A percentile compares a stretch with the other conserved stretches of the same genome.
These are phyloP conservation scores for Diplosoma virens DNA, from an alignment of 23 tunicate species.

Conservation along the genomic window DNA sequence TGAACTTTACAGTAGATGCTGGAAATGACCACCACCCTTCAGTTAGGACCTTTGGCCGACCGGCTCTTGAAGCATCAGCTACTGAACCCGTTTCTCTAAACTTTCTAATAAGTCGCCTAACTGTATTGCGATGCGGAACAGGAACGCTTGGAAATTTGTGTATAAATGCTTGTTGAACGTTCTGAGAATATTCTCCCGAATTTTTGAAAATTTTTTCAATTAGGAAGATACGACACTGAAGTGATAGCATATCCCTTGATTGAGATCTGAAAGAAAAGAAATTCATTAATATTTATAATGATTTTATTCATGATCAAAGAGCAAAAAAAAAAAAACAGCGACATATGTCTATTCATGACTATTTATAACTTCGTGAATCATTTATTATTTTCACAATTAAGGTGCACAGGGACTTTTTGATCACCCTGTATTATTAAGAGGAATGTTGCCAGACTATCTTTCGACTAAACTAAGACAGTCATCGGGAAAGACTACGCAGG, in stretches of 20 bases:
- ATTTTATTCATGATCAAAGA: background rate
- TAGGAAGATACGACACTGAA: conserved; percentile 19
- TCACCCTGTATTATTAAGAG: no score
- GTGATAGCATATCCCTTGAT: conserved; percentile 16
- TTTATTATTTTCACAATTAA: no score
- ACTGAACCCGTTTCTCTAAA: conserved; percentile 12
- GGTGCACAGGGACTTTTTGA: no score
- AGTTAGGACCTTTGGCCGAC: conserved; percentile 12
- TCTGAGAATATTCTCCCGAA: conserved; percentile 16
- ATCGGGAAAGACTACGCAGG: no score
- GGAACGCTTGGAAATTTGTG: conserved; percentile 20
- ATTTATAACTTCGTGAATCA: no score
- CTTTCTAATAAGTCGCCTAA: conserved; percentile 18
- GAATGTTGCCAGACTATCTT: no score
- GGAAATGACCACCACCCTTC: no score
- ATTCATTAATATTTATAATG: no score
- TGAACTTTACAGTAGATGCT: no score
- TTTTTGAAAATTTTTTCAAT: conserved; percentile 11
- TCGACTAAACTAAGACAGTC: no score
- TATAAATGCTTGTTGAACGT: conserved; percentile 11
- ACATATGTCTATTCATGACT: no score
- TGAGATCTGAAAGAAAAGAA: conserved; percentile 8
- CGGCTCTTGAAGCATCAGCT: conserved; percentile 15
- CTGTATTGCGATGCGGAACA: conserved; percentile 17
- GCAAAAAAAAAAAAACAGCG: no score